Percentiles rank a stretch among this genome's conserved stretches.
Conservation (phyloP, 2,888 invertebrate species). For the Drosophila dives region DNA sequence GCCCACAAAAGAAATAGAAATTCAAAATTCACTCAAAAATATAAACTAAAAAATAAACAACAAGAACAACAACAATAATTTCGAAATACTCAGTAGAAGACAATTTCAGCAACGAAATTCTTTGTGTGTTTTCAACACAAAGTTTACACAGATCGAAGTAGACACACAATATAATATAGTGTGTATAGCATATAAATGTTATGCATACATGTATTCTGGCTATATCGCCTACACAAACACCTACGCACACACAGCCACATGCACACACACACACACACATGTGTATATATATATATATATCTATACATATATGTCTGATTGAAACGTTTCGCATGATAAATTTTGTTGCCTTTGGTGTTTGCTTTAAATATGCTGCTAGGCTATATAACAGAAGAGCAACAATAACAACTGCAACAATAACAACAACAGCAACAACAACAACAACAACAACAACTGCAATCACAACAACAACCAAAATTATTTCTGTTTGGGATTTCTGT, state of each 20-base stretch:
- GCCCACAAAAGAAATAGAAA: slow-evolving; percentile 41
- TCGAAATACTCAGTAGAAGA: slow-evolving; percentile 49
- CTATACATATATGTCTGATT: slow-evolving; percentile 17
- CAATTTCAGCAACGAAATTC: slow-evolving; percentile 37
- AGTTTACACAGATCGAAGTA: slow-evolving; percentile 43
- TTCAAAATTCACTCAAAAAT: slow-evolving; percentile 35
- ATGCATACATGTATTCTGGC: slow-evolving; percentile 16
- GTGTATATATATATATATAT: not conserved
- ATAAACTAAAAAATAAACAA: slow-evolving; percentile 3
- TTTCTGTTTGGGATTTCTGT: slow-evolving; percentile 40
- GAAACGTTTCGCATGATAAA: slow-evolving; percentile 30
- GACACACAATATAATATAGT: slow-evolving; percentile 27
- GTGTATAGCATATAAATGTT: slow-evolving; percentile 13
- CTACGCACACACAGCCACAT: slow-evolving; percentile 12
- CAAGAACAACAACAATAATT: slow-evolving; percentile 36
- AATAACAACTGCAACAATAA: slow-evolving; percentile 3
- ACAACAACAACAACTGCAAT: slow-evolving; percentile 2
- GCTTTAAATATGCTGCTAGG: slow-evolving; percentile 29
- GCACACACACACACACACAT: not conserved
- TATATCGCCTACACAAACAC: slow-evolving; percentile 41
- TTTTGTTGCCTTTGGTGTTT: slow-evolving; percentile 35
- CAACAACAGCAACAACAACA: slow-evolving; percentile 11
- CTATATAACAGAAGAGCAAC: slow-evolving; percentile 22
- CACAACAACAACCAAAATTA: slow-evolving; percentile 7
- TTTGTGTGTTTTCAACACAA: slow-evolving; percentile 54